Evolutionary conservation across 2,797 vertebrate species (phyloP), one percentile per base, ranked within the genome.

Genomic region (Danio albolineatus): DNA sequence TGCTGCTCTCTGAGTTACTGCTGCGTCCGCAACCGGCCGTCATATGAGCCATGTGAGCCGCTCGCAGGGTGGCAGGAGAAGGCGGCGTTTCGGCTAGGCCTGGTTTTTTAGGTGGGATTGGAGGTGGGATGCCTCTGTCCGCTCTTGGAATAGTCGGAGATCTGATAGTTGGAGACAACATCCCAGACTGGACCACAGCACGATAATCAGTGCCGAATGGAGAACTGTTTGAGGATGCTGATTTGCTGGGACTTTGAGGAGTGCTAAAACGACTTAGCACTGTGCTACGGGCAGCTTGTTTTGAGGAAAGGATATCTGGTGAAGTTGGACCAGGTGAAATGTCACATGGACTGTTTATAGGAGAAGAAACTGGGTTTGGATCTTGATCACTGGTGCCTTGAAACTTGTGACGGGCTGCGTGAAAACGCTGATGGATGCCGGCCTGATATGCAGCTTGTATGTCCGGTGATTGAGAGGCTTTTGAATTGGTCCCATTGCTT

Each of bases 21-120:
- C 87, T 93, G 43, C 95, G 95, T 85, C 96, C 97, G 38, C 93
- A 95, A 91, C 90, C 93, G 43, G 91, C 87, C 0, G 93, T 86
- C n/a, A 96, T 87, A 77, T 98, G 97, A 56, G 92, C 82, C 83
- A 90, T 89, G 83, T 92, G 93, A 44, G 94, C 79, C 76, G 91
- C 82, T 43, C 92, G 95, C 86, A 89, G 85, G 0, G 95, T 86
- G 2, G 94, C 79, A 0, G 95, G 85, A 28, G 96, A 90, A 16
- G 94, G 94, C 0, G 97, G 95, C 0, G 96, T 95, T 85, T 98
- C 96, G 8, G 94, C 90, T 36, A 99, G 94, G 66, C 97, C 94
- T 0, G 98, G 97, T 70, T 99, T 99, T 90, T 99, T 99, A 0
- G 97, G 97, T 8, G 98, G 98, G 80, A 99, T 98, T 41, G 98